Evolutionary conservation across 2,113 vertebrate genomes (phyloP), one percentile per base, ranked within the genome.

Genomic region (Gobiocypris rarus): DNA sequence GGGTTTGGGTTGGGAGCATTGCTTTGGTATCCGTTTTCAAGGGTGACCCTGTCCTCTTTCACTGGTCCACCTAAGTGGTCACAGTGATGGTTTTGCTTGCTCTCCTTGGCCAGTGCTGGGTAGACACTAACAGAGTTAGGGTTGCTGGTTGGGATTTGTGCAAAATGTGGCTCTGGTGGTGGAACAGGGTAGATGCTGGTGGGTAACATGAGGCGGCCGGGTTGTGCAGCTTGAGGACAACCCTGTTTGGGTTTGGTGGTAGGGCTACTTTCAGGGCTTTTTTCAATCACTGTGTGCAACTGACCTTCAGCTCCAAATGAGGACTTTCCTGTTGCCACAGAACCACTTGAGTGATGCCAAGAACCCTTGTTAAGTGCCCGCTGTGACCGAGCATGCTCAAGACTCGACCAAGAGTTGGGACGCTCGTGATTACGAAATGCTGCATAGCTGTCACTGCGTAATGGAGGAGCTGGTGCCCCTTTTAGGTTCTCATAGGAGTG

Each of bases 201-300:
- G 1, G 97, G 96, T 65, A 97, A 92, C 88, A 97, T 92, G 58
- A 94, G 92, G 26, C 94, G 93, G 7, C 95, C 96, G 0, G 96
- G 93, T 71, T 96, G 95, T 5, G 94, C 84, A 22, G 89, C 63
- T 86, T 94, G 95, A 7, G 92, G 81, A 9, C 94, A 95, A 48
- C 84, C 91, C 81, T 97, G 96, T 74, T 95, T 95, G 69, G 97
- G 95, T 89, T 94, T 97, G 86, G 89, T 90, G 0, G 93, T 95
- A 45, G 97, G 97, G 88, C 98, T 99, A 89, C 93, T 96, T 87
- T 99, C 98, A 0, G 98, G 97, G 88, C 97, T 99, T 90, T 96
- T 97, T 91, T 99, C 97, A 43, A 96, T 89, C 79, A 98, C 95
- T 0, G 97, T 96, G 89, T 98, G 97, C 86, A 99, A 95, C 69